Conservation (phyloP, 2,113 vertebrate species). For the Hemichromis elongatus region DNA sequence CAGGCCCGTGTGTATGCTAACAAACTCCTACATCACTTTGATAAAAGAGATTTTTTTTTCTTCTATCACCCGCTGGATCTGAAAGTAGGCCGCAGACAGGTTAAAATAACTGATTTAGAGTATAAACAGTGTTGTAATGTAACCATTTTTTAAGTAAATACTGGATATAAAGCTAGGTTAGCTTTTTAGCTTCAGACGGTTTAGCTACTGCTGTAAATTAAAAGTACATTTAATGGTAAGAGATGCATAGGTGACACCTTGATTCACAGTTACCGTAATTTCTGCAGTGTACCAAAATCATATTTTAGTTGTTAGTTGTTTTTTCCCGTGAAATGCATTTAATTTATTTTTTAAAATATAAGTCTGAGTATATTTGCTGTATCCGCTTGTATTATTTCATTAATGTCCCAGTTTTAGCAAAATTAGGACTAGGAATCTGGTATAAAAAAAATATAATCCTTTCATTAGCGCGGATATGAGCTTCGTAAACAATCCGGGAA, state of each 20-base stretch:
- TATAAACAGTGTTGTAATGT: not conserved
- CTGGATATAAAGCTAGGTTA: not conserved
- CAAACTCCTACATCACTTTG: not conserved
- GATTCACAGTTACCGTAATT: not conserved
- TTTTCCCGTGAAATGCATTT: not conserved
- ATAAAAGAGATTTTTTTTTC: not conserved
- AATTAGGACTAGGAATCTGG: not conserved
- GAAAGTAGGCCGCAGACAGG: not conserved
- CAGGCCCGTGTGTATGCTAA: not conserved
- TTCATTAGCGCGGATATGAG: not conserved
- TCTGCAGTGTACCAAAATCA: not conserved
- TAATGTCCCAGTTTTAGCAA: not conserved
- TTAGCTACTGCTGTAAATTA: not conserved
- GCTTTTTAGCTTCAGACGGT: not conserved
- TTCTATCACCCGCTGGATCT: not conserved
- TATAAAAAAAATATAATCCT: not conserved
- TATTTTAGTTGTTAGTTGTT: not conserved
- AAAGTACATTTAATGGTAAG: not conserved
- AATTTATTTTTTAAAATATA: not conserved
- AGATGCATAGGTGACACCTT: not conserved
- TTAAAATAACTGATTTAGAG: not conserved
- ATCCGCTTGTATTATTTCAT: not conserved
- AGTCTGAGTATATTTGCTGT: not conserved
- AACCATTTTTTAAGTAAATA: not conserved
- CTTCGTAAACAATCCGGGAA: not conserved